phyloP scores from a whole-genome alignment of 2,888 invertebrate genomes.

The Mythimna pallens region DNA sequence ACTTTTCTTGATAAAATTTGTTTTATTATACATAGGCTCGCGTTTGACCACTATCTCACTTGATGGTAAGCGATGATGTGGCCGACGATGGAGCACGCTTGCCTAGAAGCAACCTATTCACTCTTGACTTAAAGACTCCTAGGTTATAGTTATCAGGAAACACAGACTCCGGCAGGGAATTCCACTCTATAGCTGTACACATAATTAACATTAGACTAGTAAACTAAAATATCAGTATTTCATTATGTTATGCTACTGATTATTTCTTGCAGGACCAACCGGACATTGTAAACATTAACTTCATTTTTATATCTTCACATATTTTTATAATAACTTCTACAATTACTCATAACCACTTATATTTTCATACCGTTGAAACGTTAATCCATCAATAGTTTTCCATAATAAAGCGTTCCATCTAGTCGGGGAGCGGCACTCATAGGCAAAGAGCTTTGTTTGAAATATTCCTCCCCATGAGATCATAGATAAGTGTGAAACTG shows the following conservation, averaged over 20 bases:
- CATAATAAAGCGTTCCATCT: slow-evolving; percentile 63
- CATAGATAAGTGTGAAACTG: slow-evolving; percentile 74
- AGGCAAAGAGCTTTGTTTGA: slow-evolving; percentile 64
- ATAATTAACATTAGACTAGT: not conserved
- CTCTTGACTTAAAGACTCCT: too few species aligned
- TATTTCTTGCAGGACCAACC: not conserved
- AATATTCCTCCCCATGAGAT: slow-evolving; percentile 71
- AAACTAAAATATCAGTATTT: not conserved
- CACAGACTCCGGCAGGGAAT: too few species aligned
- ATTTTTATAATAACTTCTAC: not conserved
- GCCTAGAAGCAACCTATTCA: too few species aligned
- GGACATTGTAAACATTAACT: not conserved
- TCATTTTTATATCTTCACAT: not conserved
- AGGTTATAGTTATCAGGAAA: too few species aligned
- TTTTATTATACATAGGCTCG: too few species aligned
- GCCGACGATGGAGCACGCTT: too few species aligned
- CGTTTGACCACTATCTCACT: too few species aligned
- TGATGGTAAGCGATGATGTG: too few species aligned
- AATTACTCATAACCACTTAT: not conserved
- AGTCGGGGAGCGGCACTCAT: slow-evolving; percentile 54
- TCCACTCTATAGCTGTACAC: too few species aligned
- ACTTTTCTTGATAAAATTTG: not conserved
- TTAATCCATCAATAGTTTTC: slow-evolving; percentile 42
- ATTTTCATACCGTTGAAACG: slow-evolving; percentile 30
- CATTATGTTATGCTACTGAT: not conserved